phyloP scores from a whole-genome alignment of 2,113 vertebrate genomes.

The Antigone vipio region DNA sequence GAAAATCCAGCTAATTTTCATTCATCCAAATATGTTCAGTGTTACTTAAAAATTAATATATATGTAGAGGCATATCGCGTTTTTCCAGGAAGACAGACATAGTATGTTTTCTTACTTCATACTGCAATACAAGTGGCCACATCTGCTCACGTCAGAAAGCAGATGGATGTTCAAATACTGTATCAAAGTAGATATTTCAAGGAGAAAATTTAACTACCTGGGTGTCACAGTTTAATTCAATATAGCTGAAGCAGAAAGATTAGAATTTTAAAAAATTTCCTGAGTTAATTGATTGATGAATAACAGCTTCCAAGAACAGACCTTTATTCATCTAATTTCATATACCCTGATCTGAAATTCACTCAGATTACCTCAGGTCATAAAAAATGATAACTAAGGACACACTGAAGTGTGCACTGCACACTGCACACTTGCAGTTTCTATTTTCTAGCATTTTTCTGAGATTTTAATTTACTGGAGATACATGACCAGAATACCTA shows the following conservation, averaged over 20 bases:
- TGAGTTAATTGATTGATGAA: slow-evolving; percentile 57
- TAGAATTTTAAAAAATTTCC: neutral
- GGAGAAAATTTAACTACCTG: slow-evolving; percentile 35
- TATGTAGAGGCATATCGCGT: neutral
- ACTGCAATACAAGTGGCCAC: slow-evolving; percentile 4
- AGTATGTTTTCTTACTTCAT: neutral
- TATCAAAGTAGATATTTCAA: slow-evolving; percentile 33
- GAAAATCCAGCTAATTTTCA: neutral
- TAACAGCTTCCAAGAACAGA: slow-evolving; percentile 47
- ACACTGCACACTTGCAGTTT: neutral
- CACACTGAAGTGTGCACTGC: neutral
- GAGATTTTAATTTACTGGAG: slow-evolving; percentile 27
- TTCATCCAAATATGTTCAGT: neutral
- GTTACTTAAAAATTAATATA: neutral
- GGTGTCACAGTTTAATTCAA: slow-evolving; percentile 52
- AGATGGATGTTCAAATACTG: slow-evolving; percentile 41
- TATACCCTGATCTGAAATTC: slow-evolving; percentile 18
- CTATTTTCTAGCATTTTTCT: slow-evolving; percentile 38
- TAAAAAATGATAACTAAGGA: slow-evolving; percentile 21
- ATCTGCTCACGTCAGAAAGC: slow-evolving; percentile 49
- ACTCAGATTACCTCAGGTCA: slow-evolving; percentile 22
- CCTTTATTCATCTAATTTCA: slow-evolving; percentile 33
- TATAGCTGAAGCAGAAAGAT: slow-evolving; percentile 34
- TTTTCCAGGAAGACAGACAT: neutral
- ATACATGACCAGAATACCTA: neutral